These are phyloP conservation scores for Hemicentrotus pulcherrimus DNA, from an alignment of 35 echinoderm and acorn worm species.

Conservation along the genomic window DNA sequence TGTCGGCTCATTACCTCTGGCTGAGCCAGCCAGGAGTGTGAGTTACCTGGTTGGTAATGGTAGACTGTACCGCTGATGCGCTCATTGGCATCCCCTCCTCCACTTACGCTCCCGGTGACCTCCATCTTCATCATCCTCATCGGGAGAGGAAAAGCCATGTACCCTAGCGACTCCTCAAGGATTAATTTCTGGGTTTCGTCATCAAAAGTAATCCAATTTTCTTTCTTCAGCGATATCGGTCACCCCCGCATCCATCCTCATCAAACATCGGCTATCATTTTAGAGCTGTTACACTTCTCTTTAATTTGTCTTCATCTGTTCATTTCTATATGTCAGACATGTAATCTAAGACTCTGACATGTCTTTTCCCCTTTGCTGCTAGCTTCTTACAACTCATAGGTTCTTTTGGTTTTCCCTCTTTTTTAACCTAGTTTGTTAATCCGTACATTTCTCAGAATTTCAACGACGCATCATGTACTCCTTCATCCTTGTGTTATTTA, in stretches of 20 bases:
- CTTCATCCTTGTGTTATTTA: too few species aligned
- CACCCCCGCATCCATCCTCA: neutral
- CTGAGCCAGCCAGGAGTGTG: neutral
- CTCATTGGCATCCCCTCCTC: neutral
- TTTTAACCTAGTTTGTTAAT: too few species aligned
- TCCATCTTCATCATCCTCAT: neutral
- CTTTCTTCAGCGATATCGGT: neutral
- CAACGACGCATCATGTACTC: too few species aligned
- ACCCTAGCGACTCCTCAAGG: neutral
- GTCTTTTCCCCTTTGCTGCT: too few species aligned
- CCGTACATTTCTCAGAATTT: too few species aligned
- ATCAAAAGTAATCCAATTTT: slow-evolving; percentile 20
- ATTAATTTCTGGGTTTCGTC: neutral
- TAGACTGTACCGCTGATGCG: neutral
- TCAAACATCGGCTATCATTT: neutral
- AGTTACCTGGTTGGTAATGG: neutral
- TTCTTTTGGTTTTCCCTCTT: too few species aligned
- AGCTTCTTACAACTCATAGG: too few species aligned
- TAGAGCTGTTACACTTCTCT: neutral
- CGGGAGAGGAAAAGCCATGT: neutral
- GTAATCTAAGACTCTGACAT: too few species aligned
- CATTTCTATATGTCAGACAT: neutral
- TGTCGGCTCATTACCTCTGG: slow-evolving; percentile 3
- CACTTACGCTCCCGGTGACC: neutral
- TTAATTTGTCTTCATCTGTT: neutral